phyloP scores from a whole-genome alignment of 2,888 invertebrate species.

The Clitarchus hookeri region DNA sequence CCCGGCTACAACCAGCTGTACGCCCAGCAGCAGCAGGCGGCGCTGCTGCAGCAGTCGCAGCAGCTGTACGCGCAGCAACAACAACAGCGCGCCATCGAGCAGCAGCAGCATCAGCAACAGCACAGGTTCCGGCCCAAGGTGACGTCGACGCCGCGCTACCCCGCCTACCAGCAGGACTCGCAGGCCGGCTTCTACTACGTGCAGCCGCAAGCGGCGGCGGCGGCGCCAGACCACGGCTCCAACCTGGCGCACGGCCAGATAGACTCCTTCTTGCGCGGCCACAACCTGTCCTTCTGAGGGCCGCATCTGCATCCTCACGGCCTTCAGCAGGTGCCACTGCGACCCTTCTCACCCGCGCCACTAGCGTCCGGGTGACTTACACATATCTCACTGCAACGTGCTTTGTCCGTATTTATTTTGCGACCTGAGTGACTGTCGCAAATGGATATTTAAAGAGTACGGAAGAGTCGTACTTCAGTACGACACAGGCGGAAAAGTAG shows the following conservation, averaged over 20 bases:
- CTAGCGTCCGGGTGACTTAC: not conserved
- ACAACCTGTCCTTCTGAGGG: constrained; percentile 46
- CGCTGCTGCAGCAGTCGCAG: constrained; percentile 66
- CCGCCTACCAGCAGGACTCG: constrained; percentile 45
- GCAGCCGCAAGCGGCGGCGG: constrained; percentile 52
- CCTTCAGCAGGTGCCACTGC: not conserved
- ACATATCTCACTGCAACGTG: not conserved
- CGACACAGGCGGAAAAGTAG: no score
- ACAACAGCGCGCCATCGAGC: constrained; percentile 70
- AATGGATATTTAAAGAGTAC: no score
- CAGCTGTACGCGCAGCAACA: constrained; percentile 69
- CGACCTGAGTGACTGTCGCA: no score
- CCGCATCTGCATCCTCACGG: not conserved
- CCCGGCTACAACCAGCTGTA: constrained; percentile 51
- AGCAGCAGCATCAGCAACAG: constrained; percentile 64
- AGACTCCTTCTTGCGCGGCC: constrained; percentile 76
- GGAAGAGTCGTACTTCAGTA: no score
- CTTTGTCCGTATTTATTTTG: not conserved
- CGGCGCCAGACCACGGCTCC: constrained; percentile 52
- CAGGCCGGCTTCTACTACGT: constrained; percentile 61
- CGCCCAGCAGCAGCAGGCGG: constrained; percentile 65
- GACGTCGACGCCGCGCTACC: not conserved
- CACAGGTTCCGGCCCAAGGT: constrained; percentile 23
- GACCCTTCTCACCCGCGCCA: not conserved
- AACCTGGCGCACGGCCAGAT: constrained; percentile 70